These are phyloP conservation scores for Numenius phaeopus DNA, from an alignment of 2,797 vertebrate species.

Conservation along the genomic window DNA sequence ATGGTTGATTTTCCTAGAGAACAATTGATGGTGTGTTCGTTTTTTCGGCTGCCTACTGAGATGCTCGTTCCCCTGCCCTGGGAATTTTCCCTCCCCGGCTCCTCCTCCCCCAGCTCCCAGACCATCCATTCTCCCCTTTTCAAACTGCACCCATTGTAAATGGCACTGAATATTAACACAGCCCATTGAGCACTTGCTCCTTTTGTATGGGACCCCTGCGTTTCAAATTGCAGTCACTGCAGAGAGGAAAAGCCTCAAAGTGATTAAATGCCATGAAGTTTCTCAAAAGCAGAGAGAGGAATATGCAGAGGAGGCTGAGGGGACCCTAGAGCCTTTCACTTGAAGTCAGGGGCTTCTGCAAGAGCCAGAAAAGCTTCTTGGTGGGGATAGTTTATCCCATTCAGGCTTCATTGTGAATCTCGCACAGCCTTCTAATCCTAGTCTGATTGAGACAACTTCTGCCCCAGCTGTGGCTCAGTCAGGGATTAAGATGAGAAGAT, in stretches of 20 bases:
- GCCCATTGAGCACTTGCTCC: constrained; percentile 61
- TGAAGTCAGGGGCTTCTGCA: not conserved
- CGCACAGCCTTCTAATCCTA: not conserved
- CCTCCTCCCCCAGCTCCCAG: constrained; percentile 61
- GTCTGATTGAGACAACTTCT: not conserved
- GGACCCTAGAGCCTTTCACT: constrained; percentile 41
- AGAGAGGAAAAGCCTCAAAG: constrained; percentile 50
- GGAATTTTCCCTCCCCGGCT: constrained; percentile 47
- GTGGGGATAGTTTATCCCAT: not conserved
- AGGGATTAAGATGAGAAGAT: not conserved
- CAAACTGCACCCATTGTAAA: constrained; percentile 75
- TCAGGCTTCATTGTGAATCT: not conserved
- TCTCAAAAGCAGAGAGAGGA: constrained; percentile 57
- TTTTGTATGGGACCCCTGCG: constrained; percentile 74
- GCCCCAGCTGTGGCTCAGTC: not conserved
- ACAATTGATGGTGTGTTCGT: not conserved
- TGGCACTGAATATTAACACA: constrained; percentile 78
- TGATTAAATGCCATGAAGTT: constrained; percentile 69
- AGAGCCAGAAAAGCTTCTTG: not conserved
- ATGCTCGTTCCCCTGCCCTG: constrained; percentile 37
- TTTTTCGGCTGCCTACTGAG: constrained; percentile 12
- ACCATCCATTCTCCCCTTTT: constrained; percentile 75
- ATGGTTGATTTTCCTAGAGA: constrained; percentile 18
- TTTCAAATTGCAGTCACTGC: constrained; percentile 73
- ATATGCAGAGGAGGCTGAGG: constrained; percentile 3